A percentile compares a stretch with the other conserved stretches of the same genome.
Evolutionary conservation across 2,797 vertebrate species (phyloP).

Genomic region (Bryconaethiops microstoma): DNA sequence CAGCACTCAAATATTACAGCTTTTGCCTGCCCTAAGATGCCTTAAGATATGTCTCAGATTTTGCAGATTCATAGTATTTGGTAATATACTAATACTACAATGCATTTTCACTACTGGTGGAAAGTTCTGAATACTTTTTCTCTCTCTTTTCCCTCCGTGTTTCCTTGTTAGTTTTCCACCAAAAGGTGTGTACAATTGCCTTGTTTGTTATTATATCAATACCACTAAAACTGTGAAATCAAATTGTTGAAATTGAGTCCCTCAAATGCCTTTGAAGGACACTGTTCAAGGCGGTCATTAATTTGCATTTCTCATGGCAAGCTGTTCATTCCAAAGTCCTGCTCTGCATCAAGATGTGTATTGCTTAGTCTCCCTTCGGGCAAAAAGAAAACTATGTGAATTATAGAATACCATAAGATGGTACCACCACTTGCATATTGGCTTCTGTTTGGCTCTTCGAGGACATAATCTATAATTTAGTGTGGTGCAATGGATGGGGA

Average conservation of each 20-base stretch:
- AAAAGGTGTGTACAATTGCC: neutral
- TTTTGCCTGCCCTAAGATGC: neutral
- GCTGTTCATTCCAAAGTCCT: conserved; percentile 29
- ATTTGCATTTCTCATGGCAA: conserved; percentile 46
- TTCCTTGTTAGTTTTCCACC: neutral
- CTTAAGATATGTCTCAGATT: neutral
- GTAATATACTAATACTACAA: neutral
- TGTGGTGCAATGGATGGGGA: conserved; percentile 50
- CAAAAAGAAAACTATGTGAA: conserved; percentile 47
- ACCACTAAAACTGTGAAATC: conserved; percentile 58
- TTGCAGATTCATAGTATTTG: neutral
- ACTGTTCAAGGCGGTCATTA: conserved; percentile 62
- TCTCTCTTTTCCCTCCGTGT: neutral
- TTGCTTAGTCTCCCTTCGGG: conserved; percentile 38
- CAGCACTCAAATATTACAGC: neutral
- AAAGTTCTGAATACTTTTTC: neutral
- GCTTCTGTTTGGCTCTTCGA: conserved; percentile 65
- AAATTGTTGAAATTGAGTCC: conserved; percentile 64
- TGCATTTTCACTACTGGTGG: neutral
- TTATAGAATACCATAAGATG: conserved; percentile 42
- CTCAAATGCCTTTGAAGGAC: conserved; percentile 60
- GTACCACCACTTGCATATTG: conserved; percentile 59
- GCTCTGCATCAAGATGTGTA: conserved; percentile 37
- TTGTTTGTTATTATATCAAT: neutral
- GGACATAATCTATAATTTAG: conserved; percentile 72